phyloP scores from a whole-genome alignment of 1,140 invertebrate species.

The Saxidomus purpurata region DNA sequence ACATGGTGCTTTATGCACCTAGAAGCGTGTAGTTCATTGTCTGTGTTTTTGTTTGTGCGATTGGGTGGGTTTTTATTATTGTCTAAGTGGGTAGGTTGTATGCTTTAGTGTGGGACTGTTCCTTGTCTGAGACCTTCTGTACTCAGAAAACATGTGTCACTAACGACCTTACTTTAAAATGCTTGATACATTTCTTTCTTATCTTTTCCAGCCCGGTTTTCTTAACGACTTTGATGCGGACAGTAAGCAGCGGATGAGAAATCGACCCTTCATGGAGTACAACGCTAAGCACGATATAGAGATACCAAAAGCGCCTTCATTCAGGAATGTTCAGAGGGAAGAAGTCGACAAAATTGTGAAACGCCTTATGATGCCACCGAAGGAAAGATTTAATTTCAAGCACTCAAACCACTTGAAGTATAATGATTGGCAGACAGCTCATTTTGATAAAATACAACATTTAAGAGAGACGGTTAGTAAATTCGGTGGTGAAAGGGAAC shows the following conservation, averaged over 20 bases:
- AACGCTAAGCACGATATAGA: slow-evolving; percentile 37
- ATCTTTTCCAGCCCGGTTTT: slow-evolving; percentile 34
- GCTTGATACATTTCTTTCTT: too few relatives aligned
- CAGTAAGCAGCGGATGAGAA: neutral
- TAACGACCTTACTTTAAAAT: too few relatives aligned
- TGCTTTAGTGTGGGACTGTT: too few relatives aligned
- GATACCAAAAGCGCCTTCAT: slow-evolving; percentile 35
- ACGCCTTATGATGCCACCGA: slow-evolving; percentile 37
- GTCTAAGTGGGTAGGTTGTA: too few relatives aligned
- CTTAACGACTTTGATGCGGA: slow-evolving; percentile 39
- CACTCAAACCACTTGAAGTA: neutral
- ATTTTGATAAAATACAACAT: slow-evolving; percentile 17
- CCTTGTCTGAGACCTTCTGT: too few relatives aligned
- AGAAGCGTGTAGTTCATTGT: too few relatives aligned
- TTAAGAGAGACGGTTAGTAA: slow-evolving; percentile 39
- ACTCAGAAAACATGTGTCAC: too few relatives aligned
- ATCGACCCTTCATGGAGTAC: slow-evolving; percentile 49
- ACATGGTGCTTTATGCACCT: too few relatives aligned
- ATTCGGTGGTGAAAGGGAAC: slow-evolving; percentile 9
- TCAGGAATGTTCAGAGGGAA: neutral
- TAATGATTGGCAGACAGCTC: slow-evolving; percentile 46
- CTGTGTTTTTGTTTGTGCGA: too few relatives aligned
- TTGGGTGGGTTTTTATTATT: too few relatives aligned
- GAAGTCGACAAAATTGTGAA: slow-evolving; percentile 46
- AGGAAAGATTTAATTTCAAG: slow-evolving; percentile 37